Evolutionary conservation across 1,140 invertebrate genomes (phyloP).

Genomic region (Pseudomyrmex sp.): DNA sequence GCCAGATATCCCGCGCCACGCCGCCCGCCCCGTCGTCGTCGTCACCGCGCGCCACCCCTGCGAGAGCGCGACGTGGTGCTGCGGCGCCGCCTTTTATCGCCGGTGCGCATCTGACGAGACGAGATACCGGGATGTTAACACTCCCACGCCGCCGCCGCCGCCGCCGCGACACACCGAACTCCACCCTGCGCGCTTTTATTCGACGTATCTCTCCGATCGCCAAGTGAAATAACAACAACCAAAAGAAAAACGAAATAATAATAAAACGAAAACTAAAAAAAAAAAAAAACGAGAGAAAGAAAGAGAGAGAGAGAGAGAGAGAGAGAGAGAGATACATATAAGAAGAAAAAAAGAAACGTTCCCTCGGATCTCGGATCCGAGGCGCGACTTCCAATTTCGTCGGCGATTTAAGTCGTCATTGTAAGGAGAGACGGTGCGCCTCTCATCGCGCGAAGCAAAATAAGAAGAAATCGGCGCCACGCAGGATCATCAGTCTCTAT

Average conservation of each 20-base stretch:
- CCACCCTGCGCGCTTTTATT: conserved; percentile 42
- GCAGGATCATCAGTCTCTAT: conserved; percentile 68
- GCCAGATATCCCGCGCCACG: conserved; percentile 30
- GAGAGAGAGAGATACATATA: neutral
- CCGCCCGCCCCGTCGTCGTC: too few species aligned
- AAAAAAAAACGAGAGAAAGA: neutral
- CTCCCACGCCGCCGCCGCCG: conserved; percentile 34
- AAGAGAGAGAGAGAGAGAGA: neutral
- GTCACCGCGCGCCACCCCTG: conserved; percentile 14
- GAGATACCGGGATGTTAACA: conserved; percentile 46
- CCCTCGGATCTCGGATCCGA: neutral
- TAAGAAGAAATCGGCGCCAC: conserved; percentile 67
- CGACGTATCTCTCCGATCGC: conserved; percentile 58
- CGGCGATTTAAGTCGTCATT: conserved; percentile 37
- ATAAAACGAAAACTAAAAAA: too few species aligned
- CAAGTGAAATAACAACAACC: conserved; percentile 14
- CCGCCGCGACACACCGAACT: conserved; percentile 33
- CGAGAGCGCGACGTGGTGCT: conserved; percentile 4
- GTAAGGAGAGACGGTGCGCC: conserved; percentile 4
- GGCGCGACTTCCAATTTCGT: conserved; percentile 49
- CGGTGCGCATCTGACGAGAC: conserved; percentile 46
- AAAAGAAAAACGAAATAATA: too few species aligned
- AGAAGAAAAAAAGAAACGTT: neutral
- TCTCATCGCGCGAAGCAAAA: conserved; percentile 56
- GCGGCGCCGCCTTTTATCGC: conserved; percentile 57